Base-by-base conservation (phyloP, 2,113 vertebrate genomes). In the Notiomystis cincta region DNA sequence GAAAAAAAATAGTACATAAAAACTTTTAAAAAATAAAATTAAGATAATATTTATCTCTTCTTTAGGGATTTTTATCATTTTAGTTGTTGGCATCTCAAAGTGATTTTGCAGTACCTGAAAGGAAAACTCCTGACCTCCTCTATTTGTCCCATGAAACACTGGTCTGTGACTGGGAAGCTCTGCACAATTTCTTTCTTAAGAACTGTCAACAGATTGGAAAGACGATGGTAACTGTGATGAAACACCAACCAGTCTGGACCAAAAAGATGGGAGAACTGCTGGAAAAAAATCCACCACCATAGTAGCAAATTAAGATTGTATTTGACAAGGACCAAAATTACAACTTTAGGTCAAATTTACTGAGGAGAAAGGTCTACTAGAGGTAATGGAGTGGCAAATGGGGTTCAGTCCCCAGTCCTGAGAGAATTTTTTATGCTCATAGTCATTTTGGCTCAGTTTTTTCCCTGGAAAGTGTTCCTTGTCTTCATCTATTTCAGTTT, bases 1-100 rank as follows among this genome's bases (percentile, higher is more conserved):
- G 12, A 3, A 13, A 10, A 53, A 40, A 30, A 19, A 18, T 0
- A 22, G 7, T 14, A 33, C 2, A 9, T 9, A 15, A 22, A 50
- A 13, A 9, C 0, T 7, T 4, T 7, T 1, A 0, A 23, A 57
- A 81, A 47, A 20, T 21, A 15, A 51, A 73, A 38, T 14, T 18
- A 33, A 62, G 2, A 22, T 10, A 35, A 56, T 25, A 3, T 42
- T 69, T n/a, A 3, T 13, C 31, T 38, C 40, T 48, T 73, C 16
- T 40, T 50, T 18, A 4, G 4, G 17, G 9, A 42, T 38, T 31
- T 40, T 23, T 6, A 60, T 57, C 33, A 58, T 82, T 75, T 57
- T 6, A 17, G 5, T 45, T 37, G 12, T 15, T 65, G 22, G 12
- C 23, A 51, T 33, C 24, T 33, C 20, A n/a, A 71, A 50, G 21